Evolutionary conservation across 2,797 vertebrate genomes (phyloP).

Genomic region (Discoglossus pictus): DNA sequence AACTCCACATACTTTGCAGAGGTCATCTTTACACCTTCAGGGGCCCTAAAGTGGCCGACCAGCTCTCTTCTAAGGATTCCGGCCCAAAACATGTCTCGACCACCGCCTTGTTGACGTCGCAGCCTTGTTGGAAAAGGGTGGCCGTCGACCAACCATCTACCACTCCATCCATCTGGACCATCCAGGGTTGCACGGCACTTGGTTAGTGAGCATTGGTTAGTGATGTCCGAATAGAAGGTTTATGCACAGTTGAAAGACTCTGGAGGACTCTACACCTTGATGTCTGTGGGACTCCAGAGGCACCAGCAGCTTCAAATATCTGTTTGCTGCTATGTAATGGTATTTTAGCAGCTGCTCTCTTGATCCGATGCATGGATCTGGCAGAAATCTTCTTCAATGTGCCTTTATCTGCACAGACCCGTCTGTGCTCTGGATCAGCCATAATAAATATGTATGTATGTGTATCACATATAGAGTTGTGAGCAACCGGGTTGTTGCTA

Average conservation of each 20-base stretch:
- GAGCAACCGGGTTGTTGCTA: no score
- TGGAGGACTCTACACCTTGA: slow-evolving; percentile 1
- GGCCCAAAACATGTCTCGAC: slow-evolving; percentile 34
- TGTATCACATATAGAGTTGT: no score
- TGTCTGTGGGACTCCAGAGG: not conserved
- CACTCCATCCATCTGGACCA: slow-evolving; percentile 42
- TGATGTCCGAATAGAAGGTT: not conserved
- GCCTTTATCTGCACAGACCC: no score
- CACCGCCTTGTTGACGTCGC: slow-evolving; percentile 31
- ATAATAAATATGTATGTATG: no score
- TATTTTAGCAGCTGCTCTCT: no score
- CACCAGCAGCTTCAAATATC: slow-evolving; percentile 2
- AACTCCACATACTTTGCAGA: slow-evolving; percentile 41
- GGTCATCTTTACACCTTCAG: slow-evolving; percentile 36
- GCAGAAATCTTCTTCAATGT: no score
- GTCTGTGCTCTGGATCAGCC: no score
- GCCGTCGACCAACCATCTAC: slow-evolving; percentile 37
- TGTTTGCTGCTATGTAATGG: not conserved
- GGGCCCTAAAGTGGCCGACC: slow-evolving; percentile 10
- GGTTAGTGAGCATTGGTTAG: not conserved
- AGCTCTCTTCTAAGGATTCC: slow-evolving; percentile 36
- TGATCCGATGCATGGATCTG: no score
- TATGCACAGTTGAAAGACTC: not conserved
- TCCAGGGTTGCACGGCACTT: slow-evolving; percentile 13
- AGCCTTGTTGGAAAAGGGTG: slow-evolving; percentile 41